Base-by-base conservation (phyloP, 2,888 invertebrate genomes). In the Diabrotica balteata region DNA sequence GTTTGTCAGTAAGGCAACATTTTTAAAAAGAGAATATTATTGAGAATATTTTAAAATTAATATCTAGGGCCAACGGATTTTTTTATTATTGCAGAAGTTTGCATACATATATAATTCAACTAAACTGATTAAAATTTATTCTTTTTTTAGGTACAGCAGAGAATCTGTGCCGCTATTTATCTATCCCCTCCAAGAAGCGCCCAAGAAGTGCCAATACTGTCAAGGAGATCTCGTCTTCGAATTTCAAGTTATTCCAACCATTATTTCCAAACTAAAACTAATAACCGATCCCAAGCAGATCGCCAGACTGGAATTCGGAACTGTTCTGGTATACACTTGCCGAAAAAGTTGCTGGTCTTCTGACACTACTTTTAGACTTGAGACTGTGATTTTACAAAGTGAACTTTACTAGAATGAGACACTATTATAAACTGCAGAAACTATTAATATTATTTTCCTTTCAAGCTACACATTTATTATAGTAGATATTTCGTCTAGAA, bases 241-340 rank as follows among this genome's bases (percentile, higher is more conserved):
- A 83, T 84, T 95, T 9, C 96, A 96, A 85, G 85, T 96, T 53
- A 86, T 96, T 59, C 93, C 96, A 0, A 91, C 92, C 3, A 86
- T 95, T 49, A 90, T 95, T 64, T 89, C 91, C 22, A 89, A 91
- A 65, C 84, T 95, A 47, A 86, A 86, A 61, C 82, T 94, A 58
- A 82, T 85, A 17, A 86, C 84, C 46, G 87, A 87, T 69, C 78
- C 83, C 4, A 83, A 86, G 22, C 86, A 86, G 10, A 72, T 72
- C 8, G 76, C 86, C 7, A 87, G 89, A 72, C 83, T 94, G 51
- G 96, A 96, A 83, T 96, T 93, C 82, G 93, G 96, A 8, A 95
- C 94, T n/a, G 91, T 95, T 4, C 84, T 95, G 10, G 85, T 96
- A 11, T 96, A 91, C 81, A 93, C 95, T 1, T 97, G 96, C 81